A percentile compares a stretch with the other conserved stretches of the same genome.
phyloP scores from a whole-genome alignment of 2,888 invertebrate species.

The Seira ritae region DNA sequence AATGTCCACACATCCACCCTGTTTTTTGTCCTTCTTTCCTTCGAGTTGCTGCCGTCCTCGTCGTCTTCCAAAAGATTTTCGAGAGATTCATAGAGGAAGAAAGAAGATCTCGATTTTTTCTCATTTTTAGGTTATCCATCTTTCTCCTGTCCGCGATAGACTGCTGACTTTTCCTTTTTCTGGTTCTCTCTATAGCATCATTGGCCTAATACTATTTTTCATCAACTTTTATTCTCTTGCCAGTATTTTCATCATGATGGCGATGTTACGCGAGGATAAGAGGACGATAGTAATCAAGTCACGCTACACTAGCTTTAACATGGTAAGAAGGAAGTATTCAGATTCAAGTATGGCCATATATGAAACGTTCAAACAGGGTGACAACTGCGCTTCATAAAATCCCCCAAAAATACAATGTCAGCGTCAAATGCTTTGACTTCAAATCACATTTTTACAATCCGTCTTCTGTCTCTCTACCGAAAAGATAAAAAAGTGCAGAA shows the following conservation, averaged over 20 bases:
- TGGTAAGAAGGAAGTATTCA: not conserved
- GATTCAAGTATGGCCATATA: not conserved
- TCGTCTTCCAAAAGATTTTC: not conserved
- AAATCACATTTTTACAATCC: constrained; percentile 57
- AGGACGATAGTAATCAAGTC: constrained; percentile 8
- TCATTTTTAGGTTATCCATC: constrained; percentile 52
- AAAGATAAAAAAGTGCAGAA: not conserved
- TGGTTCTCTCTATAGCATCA: constrained; percentile 34
- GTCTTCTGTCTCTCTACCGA: constrained; percentile 8
- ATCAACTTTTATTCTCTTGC: constrained; percentile 40
- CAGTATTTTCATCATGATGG: not conserved
- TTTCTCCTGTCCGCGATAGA: constrained; percentile 53
- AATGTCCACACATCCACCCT: constrained; percentile 12
- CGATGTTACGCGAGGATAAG: not conserved
- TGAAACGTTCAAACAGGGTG: too few relatives aligned
- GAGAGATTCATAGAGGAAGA: not conserved
- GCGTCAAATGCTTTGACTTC: constrained; percentile 57
- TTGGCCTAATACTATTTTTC: constrained; percentile 48
- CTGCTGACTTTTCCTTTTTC: constrained; percentile 60
- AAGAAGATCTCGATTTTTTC: constrained; percentile 20
- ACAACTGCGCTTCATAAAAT: constrained; percentile 7
- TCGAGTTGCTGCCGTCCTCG: not conserved
- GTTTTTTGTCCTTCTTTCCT: not conserved
- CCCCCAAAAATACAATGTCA: constrained; percentile 45
- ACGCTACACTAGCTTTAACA: constrained; percentile 5